phyloP scores from a whole-genome alignment of 2,113 vertebrate species.

The Rhinoptilus africanus region DNA sequence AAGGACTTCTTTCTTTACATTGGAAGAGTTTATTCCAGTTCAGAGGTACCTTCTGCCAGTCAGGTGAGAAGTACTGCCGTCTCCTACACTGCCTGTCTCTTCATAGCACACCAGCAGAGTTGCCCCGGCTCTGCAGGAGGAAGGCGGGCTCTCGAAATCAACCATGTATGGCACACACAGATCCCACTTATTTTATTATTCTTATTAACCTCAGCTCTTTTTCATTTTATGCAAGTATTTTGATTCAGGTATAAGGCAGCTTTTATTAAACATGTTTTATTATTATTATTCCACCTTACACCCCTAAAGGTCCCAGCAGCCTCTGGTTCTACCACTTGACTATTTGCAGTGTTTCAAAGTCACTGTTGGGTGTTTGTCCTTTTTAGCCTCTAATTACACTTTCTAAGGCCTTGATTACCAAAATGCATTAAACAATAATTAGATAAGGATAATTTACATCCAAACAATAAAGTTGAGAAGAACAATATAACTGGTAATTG shows the following conservation, averaged over 20 bases:
- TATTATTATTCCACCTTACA: neutral
- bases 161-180: neutral
- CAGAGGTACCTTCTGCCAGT: neutral
- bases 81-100: neutral
- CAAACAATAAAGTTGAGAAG: constrained; percentile 70
- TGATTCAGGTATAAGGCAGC: neutral
- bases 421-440: constrained; percentile 77
- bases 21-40: neutral
- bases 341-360: constrained; percentile 9
- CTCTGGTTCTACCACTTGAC: neutral
- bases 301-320: neutral
- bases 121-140: neutral
- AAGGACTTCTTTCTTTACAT: neutral
- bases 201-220: neutral
- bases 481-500: constrained; percentile 80
- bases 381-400: constrained; percentile 72
- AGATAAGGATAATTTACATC: constrained; percentile 76
- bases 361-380: constrained; percentile 34
- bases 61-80: neutral
- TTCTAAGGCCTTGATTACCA: constrained; percentile 67
- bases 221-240: neutral
- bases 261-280: neutral
- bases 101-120: rapidly evolving
- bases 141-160: neutral
- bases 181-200: neutral